phyloP scores from a whole-genome alignment of 2,113 vertebrate species.

The Ctenomys sociabilis region DNA sequence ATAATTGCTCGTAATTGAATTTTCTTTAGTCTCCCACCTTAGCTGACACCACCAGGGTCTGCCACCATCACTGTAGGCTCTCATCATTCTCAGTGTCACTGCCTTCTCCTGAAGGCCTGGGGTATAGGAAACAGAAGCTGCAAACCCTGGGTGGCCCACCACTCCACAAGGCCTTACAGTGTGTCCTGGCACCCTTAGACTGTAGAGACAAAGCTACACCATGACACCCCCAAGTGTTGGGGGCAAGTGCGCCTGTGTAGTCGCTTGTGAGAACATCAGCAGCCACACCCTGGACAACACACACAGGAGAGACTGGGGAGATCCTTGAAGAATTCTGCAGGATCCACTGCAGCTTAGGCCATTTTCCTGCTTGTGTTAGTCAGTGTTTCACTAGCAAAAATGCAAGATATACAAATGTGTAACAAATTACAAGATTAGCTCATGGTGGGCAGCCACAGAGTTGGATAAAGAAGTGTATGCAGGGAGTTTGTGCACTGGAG shows the following conservation, averaged over 20 bases:
- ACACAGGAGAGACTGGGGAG: no score
- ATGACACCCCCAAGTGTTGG: background rate
- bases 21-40: background rate
- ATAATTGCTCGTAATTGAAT: background rate
- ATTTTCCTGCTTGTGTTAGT: background rate
- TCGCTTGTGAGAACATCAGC: background rate
- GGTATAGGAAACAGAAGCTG: background rate
- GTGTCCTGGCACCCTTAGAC: background rate
- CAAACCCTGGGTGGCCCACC: background rate
- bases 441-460: background rate
- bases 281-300: background rate
- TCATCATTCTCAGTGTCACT: background rate
- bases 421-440: background rate
- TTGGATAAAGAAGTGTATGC: background rate
- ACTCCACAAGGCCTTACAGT: background rate
- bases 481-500: background rate
- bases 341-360: background rate
- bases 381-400: background rate
- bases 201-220: background rate
- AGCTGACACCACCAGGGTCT: background rate
- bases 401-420: background rate
- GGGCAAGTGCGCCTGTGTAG: background rate
- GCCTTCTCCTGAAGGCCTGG: background rate
- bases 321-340: no score
- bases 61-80: background rate